Conservation (phyloP, 2,888 invertebrate genomes). For the Bellardia pandia region DNA sequence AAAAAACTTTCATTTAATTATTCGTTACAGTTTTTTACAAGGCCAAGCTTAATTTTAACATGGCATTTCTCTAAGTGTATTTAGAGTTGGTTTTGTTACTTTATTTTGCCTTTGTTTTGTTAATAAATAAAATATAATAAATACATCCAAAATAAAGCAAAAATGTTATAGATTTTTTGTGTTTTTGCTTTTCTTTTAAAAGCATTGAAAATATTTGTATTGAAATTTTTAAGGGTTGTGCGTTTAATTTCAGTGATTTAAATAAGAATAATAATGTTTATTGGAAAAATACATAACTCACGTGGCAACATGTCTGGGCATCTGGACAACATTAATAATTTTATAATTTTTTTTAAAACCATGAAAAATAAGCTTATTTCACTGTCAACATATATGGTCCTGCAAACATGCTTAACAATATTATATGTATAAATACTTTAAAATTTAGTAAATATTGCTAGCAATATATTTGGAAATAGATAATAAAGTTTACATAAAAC, state of each 20-base stretch:
- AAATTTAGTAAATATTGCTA: no score
- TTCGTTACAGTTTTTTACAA: slow-evolving; percentile 68
- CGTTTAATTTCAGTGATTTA: neutral
- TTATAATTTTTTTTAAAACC: no score
- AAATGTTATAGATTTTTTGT: slow-evolving; percentile 60
- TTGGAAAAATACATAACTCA: no score
- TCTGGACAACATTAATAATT: no score
- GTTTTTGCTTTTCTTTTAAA: neutral
- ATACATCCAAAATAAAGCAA: slow-evolving; percentile 60
- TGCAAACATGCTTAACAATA: no score
- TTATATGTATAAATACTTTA: no score
- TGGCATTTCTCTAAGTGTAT: slow-evolving; percentile 58
- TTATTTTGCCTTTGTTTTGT: slow-evolving; percentile 46
- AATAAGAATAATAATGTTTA: no score
- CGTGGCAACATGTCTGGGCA: no score
- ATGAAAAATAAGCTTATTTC: no score
- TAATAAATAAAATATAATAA: slow-evolving; percentile 46
- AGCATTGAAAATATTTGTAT: slow-evolving; percentile 14
- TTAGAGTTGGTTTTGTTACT: slow-evolving; percentile 73
- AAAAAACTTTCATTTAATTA: slow-evolving; percentile 73
- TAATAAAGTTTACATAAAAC: no score
- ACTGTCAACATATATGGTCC: no score
- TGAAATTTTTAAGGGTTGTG: neutral
- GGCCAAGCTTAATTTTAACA: slow-evolving; percentile 64
- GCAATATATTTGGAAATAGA: no score